These are phyloP conservation scores for Desoria tigrina DNA, from an alignment of 2,888 invertebrate species.

Conservation along the genomic window DNA sequence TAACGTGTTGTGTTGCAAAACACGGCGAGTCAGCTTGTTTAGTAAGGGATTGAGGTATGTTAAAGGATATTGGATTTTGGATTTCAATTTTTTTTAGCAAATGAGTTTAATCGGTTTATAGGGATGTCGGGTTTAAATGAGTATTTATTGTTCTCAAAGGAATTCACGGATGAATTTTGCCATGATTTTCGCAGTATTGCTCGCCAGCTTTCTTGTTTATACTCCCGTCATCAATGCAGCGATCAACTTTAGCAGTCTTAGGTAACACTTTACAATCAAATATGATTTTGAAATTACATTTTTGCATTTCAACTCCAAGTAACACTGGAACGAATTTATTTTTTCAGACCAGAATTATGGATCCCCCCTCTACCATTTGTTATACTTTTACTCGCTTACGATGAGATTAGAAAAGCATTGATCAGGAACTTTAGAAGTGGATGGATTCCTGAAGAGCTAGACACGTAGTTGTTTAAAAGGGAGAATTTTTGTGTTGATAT, in stretches of 20 bases:
- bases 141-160: slow-evolving; percentile 8
- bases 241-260: slow-evolving; percentile 48
- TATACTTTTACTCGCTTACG: slow-evolving; percentile 62
- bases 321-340: no score
- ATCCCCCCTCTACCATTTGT: slow-evolving; percentile 63
- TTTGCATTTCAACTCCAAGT: no score
- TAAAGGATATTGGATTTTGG: no score
- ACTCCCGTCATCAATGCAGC: slow-evolving; percentile 58
- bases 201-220: slow-evolving; percentile 58
- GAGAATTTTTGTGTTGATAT: no score
- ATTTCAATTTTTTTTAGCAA: no score
- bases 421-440: slow-evolving; percentile 59
- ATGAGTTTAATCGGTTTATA: not conserved
- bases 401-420: slow-evolving; percentile 61
- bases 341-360: slow-evolving; percentile 62
- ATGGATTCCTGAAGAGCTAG: slow-evolving; percentile 54
- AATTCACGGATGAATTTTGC: slow-evolving; percentile 50
- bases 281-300: no score
- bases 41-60: slow-evolving; percentile 89
- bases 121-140: not conserved
- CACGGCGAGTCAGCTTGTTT: slow-evolving; percentile 89
- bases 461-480: no score
- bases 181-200: slow-evolving; percentile 56
- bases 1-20: slow-evolving; percentile 96
- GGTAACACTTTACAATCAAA: no score